Evolutionary conservation across 2,888 invertebrate genomes (phyloP).

Genomic region (Atethmia centrago): DNA sequence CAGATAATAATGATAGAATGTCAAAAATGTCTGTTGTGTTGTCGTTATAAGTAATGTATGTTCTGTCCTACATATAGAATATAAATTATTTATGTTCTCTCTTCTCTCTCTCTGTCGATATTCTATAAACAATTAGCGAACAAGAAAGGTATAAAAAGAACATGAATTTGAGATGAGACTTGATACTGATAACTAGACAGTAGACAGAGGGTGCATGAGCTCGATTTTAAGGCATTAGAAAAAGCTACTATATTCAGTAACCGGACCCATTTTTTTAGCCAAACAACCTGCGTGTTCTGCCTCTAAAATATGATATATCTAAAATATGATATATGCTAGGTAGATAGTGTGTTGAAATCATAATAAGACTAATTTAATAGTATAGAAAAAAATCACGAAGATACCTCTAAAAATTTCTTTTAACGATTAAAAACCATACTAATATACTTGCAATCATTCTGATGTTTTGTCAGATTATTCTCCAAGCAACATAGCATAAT

Average conservation of each 20-base stretch:
- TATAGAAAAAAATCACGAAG: too few relatives aligned
- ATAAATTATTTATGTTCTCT: neutral
- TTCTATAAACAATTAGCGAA: neutral
- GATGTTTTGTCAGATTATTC: too few relatives aligned
- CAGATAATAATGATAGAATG: slow-evolving; percentile 36
- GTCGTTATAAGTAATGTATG: slow-evolving; percentile 32
- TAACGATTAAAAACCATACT: too few relatives aligned
- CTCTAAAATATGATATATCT: too few relatives aligned
- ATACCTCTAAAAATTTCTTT: too few relatives aligned
- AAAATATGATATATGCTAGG: too few relatives aligned
- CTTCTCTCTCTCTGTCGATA: neutral
- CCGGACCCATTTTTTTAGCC: neutral
- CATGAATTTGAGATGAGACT: neutral
- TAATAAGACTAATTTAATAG: too few relatives aligned
- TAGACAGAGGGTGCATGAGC: neutral
- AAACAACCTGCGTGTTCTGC: neutral
- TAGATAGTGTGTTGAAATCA: too few relatives aligned
- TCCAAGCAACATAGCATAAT: too few relatives aligned
- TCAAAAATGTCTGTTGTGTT: slow-evolving; percentile 31
- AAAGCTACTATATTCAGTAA: neutral
- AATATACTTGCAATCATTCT: too few relatives aligned
- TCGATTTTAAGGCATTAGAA: neutral
- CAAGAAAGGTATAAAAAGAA: neutral
- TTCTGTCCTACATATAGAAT: neutral
- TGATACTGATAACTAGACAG: neutral